Evolutionary conservation across 1,140 invertebrate genomes (phyloP).

Genomic region (Neomicropteryx cornuta): DNA sequence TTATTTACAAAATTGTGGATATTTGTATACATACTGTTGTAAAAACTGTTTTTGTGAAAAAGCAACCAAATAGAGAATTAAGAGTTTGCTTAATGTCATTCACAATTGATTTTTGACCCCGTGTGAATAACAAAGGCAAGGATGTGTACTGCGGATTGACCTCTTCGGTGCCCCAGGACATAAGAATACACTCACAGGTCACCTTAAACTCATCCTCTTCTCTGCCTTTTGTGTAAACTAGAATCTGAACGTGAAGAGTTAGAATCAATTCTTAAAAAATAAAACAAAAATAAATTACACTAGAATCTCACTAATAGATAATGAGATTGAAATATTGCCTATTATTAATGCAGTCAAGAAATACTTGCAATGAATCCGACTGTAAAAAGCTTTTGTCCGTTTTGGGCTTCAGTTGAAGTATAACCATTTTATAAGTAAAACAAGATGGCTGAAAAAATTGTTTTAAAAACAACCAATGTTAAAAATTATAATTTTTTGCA

Average conservation of each 20-base stretch:
- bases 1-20: slow-evolving; percentile 6
- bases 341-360: too few relatives aligned
- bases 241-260: slow-evolving; percentile 22
- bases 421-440: too few relatives aligned
- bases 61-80: slow-evolving; percentile 33
- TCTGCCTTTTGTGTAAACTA: slow-evolving; percentile 19
- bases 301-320: slow-evolving; percentile 19
- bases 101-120: slow-evolving; percentile 24
- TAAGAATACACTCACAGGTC: slow-evolving; percentile 24
- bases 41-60: slow-evolving; percentile 27
- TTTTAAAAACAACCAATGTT: too few relatives aligned
- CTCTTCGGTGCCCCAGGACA: slow-evolving; percentile 27
- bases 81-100: slow-evolving; percentile 22
- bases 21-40: slow-evolving; percentile 22
- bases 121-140: slow-evolving; percentile 31
- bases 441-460: too few relatives aligned
- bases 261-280: slow-evolving; percentile 2
- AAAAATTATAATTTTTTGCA: too few relatives aligned
- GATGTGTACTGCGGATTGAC: slow-evolving; percentile 20
- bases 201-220: slow-evolving; percentile 19
- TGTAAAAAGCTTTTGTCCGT: too few relatives aligned
- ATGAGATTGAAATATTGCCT: too few relatives aligned
- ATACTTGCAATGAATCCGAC: too few relatives aligned
- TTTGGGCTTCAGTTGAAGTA: too few relatives aligned
- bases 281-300: slow-evolving; percentile 1